phyloP scores from a whole-genome alignment of 2,888 invertebrate genomes.

The Sepiola atlantica region DNA sequence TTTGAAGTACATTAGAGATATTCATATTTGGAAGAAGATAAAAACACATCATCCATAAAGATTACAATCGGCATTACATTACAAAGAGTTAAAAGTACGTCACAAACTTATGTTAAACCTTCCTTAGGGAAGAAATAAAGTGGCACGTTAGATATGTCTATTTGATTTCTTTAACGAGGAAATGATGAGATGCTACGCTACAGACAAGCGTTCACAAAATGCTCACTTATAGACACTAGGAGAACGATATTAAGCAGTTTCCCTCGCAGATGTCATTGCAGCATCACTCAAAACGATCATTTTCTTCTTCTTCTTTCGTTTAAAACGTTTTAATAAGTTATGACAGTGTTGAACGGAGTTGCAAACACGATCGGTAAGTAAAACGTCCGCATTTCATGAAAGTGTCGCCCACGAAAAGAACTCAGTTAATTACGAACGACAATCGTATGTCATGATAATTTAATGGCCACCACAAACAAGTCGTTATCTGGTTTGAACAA shows the following conservation, averaged over 20 bases:
- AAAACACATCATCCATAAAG: no score
- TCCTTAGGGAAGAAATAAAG: no score
- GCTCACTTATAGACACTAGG: no score
- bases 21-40: no score
- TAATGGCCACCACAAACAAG: constrained; percentile 12
- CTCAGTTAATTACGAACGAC: constrained; percentile 13
- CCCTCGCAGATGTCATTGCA: not conserved
- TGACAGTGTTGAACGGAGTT: not conserved
- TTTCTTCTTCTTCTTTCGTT: not conserved
- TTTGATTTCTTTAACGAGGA: no score
- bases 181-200: no score
- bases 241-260: not conserved
- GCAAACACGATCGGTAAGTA: not conserved
- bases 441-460: not conserved
- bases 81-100: no score
- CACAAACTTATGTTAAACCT: no score
- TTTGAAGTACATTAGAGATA: no score
- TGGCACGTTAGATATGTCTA: no score
- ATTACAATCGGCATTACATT: no score
- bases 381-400: not conserved
- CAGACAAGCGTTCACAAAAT: no score
- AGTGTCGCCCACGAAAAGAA: not conserved
- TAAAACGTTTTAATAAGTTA: not conserved
- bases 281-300: not conserved
- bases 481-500: not conserved